A percentile compares a stretch with the other conserved stretches of the same genome.
Conservation (phyloP, 2,113 vertebrate genomes). For the Phrynocephalus versicolor region DNA sequence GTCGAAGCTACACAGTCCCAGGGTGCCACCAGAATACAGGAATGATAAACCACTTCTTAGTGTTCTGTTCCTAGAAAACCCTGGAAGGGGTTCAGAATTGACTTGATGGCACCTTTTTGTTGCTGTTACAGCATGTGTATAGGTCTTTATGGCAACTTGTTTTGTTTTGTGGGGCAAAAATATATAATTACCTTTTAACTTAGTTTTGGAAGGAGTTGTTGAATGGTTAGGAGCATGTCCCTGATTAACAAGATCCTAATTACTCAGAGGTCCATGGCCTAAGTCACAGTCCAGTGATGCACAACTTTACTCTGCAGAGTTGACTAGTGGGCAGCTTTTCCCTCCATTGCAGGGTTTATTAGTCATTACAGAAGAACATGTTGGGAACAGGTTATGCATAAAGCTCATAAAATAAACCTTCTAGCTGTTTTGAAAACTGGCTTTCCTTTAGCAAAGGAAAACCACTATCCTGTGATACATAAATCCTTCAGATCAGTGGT, state of each 20-base stretch:
- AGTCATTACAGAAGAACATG: neutral
- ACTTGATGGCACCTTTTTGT: too few species aligned
- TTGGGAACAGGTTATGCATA: neutral
- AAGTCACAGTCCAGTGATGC: neutral
- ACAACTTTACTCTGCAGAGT: neutral
- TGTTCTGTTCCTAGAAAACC: too few species aligned
- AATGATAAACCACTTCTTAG: too few species aligned
- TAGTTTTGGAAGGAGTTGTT: constrained; percentile 43
- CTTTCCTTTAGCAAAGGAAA: neutral
- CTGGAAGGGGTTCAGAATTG: too few species aligned
- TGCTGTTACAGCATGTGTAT: too few species aligned
- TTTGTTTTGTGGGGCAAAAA: too few species aligned
- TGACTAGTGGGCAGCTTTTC: neutral
- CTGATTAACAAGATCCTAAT: neutral
- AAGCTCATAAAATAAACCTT: neutral
- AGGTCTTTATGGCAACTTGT: too few species aligned
- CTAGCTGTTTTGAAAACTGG: neutral
- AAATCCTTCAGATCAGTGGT: neutral
- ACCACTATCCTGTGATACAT: neutral
- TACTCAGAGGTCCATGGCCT: neutral
- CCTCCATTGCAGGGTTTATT: too few species aligned
- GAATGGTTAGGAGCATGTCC: constrained; percentile 15
- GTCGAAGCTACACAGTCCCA: too few species aligned
- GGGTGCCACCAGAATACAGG: too few species aligned
- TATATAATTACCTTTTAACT: constrained; percentile 37